A percentile compares a stretch with the other conserved stretches of the same genome.
phyloP scores from a whole-genome alignment of 2,113 vertebrate genomes.

The Muntiacus reevesi region DNA sequence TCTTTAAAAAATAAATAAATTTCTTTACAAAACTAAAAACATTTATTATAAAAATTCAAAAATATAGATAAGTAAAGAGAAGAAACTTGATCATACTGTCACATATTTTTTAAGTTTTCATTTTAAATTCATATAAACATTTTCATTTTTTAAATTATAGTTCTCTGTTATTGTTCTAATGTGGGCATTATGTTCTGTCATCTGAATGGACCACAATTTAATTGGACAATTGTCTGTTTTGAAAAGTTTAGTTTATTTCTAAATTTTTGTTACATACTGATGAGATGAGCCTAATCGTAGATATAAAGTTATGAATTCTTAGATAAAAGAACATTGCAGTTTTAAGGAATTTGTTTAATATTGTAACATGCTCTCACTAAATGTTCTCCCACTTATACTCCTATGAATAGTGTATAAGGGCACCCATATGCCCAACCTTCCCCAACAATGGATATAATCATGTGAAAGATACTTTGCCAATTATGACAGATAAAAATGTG shows the following conservation, averaged over 20 bases:
- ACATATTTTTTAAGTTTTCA: not conserved
- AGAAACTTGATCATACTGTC: not conserved
- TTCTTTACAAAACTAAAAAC: not conserved
- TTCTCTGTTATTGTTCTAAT: not conserved
- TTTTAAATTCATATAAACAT: not conserved
- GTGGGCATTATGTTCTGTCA: not conserved
- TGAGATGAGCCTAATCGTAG: not conserved
- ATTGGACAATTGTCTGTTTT: not conserved
- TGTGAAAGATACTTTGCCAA: not conserved
- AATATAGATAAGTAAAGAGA: not conserved
- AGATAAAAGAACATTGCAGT: not conserved
- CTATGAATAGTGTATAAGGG: not conserved
- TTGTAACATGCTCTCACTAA: not conserved
- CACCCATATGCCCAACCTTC: not conserved
- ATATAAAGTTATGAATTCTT: not conserved
- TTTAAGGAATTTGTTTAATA: conserved; percentile 9
- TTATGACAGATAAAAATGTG: not conserved
- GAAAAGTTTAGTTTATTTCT: not conserved
- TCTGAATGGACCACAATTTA: not conserved
- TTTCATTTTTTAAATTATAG: not conserved
- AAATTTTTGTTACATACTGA: not conserved
- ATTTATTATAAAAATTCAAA: not conserved
- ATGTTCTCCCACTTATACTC: not conserved
- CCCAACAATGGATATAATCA: not conserved
- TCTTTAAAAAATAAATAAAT: not conserved